Percentiles rank a stretch among this genome's conserved stretches.
Conservation (phyloP, 2,888 invertebrate species). For the Heliconius sara region DNA sequence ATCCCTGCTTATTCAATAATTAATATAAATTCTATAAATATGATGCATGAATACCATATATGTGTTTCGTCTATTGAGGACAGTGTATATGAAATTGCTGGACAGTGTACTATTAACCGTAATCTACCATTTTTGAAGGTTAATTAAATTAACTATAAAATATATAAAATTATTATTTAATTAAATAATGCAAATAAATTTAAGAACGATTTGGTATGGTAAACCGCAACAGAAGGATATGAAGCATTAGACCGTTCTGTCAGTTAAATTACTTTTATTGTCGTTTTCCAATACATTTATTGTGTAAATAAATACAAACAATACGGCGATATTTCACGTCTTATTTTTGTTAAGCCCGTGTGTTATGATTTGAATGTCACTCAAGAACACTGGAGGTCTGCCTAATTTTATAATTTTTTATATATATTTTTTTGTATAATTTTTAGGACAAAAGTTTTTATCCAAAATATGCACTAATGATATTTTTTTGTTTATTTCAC, state of each 20-base stretch:
- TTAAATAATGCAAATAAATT: not conserved
- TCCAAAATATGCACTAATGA: slow-evolving; percentile 12
- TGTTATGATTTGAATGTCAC: not conserved
- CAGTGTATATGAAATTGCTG: too few species aligned
- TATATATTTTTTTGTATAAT: too few species aligned
- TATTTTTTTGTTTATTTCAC: slow-evolving; percentile 5
- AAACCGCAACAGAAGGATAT: too few species aligned
- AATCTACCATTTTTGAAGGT: too few species aligned
- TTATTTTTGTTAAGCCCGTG: not conserved
- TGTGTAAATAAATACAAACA: not conserved
- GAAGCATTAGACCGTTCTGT: too few species aligned
- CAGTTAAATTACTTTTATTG: not conserved
- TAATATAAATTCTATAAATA: too few species aligned
- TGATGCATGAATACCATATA: too few species aligned
- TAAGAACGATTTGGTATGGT: too few species aligned
- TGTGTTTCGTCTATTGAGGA: too few species aligned
- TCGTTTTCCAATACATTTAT: not conserved
- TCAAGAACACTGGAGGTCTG: not conserved
- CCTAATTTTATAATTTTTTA: not conserved
- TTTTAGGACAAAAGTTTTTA: not conserved
- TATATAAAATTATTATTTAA: not conserved
- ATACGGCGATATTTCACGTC: not conserved
- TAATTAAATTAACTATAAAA: too few species aligned
- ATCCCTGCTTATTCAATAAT: too few species aligned
- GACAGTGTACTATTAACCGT: too few species aligned